Base-by-base conservation (phyloP, 37 sponge, comb jelly and placozoan species). In the Petrosia ficiformis region DNA sequence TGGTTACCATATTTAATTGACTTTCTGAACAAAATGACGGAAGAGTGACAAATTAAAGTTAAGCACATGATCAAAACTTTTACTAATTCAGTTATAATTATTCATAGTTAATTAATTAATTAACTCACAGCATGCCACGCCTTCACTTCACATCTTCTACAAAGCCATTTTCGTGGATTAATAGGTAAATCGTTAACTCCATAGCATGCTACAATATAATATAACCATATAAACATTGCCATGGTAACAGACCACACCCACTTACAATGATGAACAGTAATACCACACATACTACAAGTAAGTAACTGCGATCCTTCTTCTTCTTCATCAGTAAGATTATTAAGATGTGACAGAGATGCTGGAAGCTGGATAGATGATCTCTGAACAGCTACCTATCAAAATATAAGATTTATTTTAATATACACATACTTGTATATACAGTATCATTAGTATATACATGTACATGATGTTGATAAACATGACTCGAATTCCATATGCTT, bases 161-260 rank as follows among this genome's bases (percentile, higher is more conserved):
- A 94, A 5, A 67, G 31, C 95, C 95, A 94, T 2, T 58, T 32
- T 26, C 16, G 19, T 52, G 41, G 44, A 8, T 36, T 57, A 73
- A 22, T 71, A 40, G 4, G 72, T 11, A 24, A 65, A 6, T 25
- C 66, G 31, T 41, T 8, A 6, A 88, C 65, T 39, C 95, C 95
- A 72, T 92, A 94, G 43, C 95, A 94, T 31, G 84, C 90, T 89
- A 61, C 30, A 64, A 11, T 59, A n/a, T n/a, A n/a, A n/a, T n/a
- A n/a, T n/a, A n/a, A n/a, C n/a, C n/a, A n/a, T n/a, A n/a, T n/a
- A 2, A 30, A 69, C 11, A 34, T 3, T 42, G 28, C 22, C 63
- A 61, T 61, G 63, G 22, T 61, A 61, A n/a, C 63, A 61, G 5
- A 61, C 11, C 63, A 61, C 63, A 22, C 22, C 63, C 28, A n/a